Base-by-base conservation (phyloP, 23 tunicate species). In the Pegea sp. region DNA sequence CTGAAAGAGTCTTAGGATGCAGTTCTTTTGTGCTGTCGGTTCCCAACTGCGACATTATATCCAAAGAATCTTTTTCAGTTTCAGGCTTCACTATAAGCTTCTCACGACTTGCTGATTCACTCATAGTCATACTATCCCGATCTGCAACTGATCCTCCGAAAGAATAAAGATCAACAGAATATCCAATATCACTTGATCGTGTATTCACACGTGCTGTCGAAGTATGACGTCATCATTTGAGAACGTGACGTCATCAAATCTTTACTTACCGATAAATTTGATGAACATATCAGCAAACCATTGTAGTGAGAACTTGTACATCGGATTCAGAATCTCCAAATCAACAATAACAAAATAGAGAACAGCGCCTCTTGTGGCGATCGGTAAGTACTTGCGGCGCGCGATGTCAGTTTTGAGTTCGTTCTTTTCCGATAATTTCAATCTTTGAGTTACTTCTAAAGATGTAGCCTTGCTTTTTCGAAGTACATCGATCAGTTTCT, bases 361-460 rank as follows among this genome's bases (percentile, higher is more conserved):
- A 18, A 84, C 95, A 67, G 95, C 95, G 38, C 95, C 95, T 42
- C 95, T 57, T 20, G 84, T 84, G 69, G 95, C 95, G 48, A 84
- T 84, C 1, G 86, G 86, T 52, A 84, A 62, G 53, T 84, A 84
- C 24, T 78, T 72, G 8, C 76, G 54, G 29, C 95, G 49, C 22
- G 95, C 95, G 8, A 53, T 56, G 24, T 78, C 79, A 22, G 79
- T 84, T 24, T 69, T 57, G 1, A 42, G 60, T 51, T 84, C 86
- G 53, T 84, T 84, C 67, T 73, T 78, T 62, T 72, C 80, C 4
- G 93, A 70, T 5, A 50, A 60, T 28, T 62, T 53, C 3, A 81
- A 49, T 2, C 93, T 66, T 8, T 66, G 23, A 23, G 58, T 19
- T 5, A 81, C 75, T 59, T 81, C 93, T 0, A 64, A 80, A 20